Base-by-base conservation (phyloP, 2,888 invertebrate species). In the Tipula unca region DNA sequence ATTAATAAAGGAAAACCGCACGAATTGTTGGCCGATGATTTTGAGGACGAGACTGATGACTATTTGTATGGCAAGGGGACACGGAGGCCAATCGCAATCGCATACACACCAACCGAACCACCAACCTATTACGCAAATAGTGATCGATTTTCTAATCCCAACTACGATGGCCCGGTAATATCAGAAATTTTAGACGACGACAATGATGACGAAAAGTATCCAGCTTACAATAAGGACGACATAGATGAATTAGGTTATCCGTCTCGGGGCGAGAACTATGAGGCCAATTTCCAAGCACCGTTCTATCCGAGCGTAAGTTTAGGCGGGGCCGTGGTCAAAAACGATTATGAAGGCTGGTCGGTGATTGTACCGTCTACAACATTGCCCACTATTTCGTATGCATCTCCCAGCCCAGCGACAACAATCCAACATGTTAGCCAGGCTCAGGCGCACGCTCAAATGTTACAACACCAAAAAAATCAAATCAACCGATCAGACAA, bases 241-340 rank as follows among this genome's bases (percentile, higher is more conserved):
- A 84, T 39, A 10, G 86, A 86, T 84, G 86, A 86, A 69, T 85
- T 86, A 2, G 85, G 85, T 14, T 86, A 86, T 82, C 86, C 85
- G 29, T 87, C 89, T n/a, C 88, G 90, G 5, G 90, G 89, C 0
- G 90, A 91, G 84, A 89, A 90, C 85, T 90, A 88, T 85, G 90
- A 91, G 86, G 87, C 92, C 86, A 93, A 93, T 87, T 94, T 94
- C 87, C 93, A 94, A 92, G 94, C 94, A 0, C 94, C 94, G 0
- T 94, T 94, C 88, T 93, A 94, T 84, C 94, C 95, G 0, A 94
- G 94, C 87, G 91, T 93, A 0, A 94, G 93, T 86, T 90, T 94
- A 0, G 93, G 93, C 86, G 88, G 88, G 0, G 91, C 92, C 0
- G 91, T 92, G 29, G 89, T 90, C 0, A 91, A 91, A 35, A 93